These are phyloP conservation scores for Dascillus cervinus DNA, from an alignment of 2,888 invertebrate genomes.

Conservation along the genomic window DNA sequence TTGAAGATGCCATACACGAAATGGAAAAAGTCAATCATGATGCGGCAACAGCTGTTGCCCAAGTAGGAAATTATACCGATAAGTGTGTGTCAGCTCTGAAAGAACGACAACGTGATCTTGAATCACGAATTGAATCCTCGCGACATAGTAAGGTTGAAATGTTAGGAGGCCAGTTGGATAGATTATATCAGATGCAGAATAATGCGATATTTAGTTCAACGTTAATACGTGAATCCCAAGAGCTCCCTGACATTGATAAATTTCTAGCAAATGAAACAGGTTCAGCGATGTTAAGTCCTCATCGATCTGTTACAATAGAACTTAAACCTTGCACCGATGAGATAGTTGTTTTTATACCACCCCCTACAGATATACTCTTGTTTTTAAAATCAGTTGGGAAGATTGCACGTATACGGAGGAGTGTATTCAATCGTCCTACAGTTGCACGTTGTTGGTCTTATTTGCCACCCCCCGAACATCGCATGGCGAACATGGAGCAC, in stretches of 20 bases:
- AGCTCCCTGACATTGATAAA: no score
- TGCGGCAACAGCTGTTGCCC: constrained; percentile 64
- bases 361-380: constrained; percentile 45
- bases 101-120: constrained; percentile 68
- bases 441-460: constrained; percentile 8
- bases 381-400: constrained; percentile 48
- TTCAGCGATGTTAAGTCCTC: no score
- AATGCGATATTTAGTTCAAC: constrained; percentile 64
- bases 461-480: constrained; percentile 15
- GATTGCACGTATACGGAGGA: constrained; percentile 28
- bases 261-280: constrained; percentile 47
- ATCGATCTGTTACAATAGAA: constrained; percentile 44
- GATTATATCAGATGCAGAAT: constrained; percentile 58
- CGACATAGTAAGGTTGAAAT: constrained; percentile 61
- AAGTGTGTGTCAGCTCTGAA: constrained; percentile 62
- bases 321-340: constrained; percentile 52
- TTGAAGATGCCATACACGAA: no score
- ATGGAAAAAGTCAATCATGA: no score
- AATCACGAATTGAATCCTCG: constrained; percentile 66
- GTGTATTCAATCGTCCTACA: constrained; percentile 13
- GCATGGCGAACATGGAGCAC: no score
- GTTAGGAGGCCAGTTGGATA: constrained; percentile 67
- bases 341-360: constrained; percentile 48
- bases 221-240: constrained; percentile 55
- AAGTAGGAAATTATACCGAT: constrained; percentile 63